Evolutionary conservation across 1,140 invertebrate species (phyloP).

Genomic region (Galleria mellonella): DNA sequence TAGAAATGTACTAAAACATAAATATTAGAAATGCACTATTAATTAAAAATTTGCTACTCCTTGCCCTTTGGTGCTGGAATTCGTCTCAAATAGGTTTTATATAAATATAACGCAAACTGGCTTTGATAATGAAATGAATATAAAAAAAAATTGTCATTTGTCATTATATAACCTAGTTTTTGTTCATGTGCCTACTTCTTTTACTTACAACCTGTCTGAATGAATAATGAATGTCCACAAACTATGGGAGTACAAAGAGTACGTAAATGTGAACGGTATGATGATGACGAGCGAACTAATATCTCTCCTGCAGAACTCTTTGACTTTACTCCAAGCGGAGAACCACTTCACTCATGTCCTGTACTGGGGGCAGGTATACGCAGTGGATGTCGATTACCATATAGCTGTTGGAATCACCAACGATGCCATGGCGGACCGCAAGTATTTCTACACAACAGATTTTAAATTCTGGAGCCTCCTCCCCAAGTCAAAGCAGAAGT

Average conservation of each 20-base stretch:
- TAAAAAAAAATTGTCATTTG: too few species aligned
- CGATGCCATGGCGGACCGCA: slow-evolving; percentile 78
- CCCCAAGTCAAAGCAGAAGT: slow-evolving; percentile 76
- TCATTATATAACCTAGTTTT: too few species aligned
- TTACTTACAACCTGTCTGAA: too few species aligned
- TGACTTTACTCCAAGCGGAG: slow-evolving; percentile 82
- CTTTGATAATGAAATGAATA: too few species aligned
- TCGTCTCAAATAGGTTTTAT: too few species aligned
- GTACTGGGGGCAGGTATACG: slow-evolving; percentile 85
- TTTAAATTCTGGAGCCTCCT: slow-evolving; percentile 81
- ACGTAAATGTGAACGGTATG: slow-evolving; percentile 73
- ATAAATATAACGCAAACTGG: too few species aligned
- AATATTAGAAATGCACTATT: too few species aligned
- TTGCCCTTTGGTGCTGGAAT: too few species aligned
- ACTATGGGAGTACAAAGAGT: slow-evolving; percentile 59
- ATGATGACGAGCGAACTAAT: slow-evolving; percentile 79
- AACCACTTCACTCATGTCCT: slow-evolving; percentile 84
- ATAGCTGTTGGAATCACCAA: slow-evolving; percentile 82
- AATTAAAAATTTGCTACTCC: too few species aligned
- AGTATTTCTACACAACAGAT: slow-evolving; percentile 83
- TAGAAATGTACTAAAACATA: too few species aligned
- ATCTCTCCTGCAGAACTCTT: slow-evolving; percentile 80
- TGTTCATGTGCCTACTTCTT: too few species aligned
- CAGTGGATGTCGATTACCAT: slow-evolving; percentile 81
- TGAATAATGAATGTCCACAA: slow-evolving; percentile 52